Evolutionary conservation across 2,888 invertebrate species (phyloP).

Genomic region (Busseola fusca): DNA sequence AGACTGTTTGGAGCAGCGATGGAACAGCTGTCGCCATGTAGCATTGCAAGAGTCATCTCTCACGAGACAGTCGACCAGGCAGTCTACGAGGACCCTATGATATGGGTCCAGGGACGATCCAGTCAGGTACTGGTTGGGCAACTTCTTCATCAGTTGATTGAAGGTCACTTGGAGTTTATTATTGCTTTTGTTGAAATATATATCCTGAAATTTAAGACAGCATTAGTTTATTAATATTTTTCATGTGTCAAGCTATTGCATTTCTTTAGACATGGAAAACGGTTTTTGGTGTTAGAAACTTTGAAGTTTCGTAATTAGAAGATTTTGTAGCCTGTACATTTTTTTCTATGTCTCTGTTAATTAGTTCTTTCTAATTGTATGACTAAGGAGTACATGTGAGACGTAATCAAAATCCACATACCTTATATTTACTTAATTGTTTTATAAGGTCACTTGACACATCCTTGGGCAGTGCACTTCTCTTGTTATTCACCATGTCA

Average conservation of each 20-base stretch:
- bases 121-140: conserved; percentile 87
- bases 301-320: too few species aligned
- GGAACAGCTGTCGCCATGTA: conserved; percentile 91
- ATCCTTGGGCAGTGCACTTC: conserved; percentile 87
- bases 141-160: conserved; percentile 91
- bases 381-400: background rate
- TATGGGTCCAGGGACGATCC: conserved; percentile 82
- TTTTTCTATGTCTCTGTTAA: background rate
- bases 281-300: background rate
- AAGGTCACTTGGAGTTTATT: conserved; percentile 86
- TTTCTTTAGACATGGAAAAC: background rate
- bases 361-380: background rate
- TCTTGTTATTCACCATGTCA: conserved; percentile 89
- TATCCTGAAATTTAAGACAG: conserved; percentile 74
- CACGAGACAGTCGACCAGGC: conserved; percentile 89
- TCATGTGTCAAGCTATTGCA: background rate
- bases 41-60: conserved; percentile 91
- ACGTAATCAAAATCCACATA: conserved; percentile 65
- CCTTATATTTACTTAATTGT: conserved; percentile 89
- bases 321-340: background rate
- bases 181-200: conserved; percentile 83
- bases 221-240: conserved; percentile 11
- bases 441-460: conserved; percentile 87
- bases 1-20: conserved; percentile 91
- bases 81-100: conserved; percentile 89